Percentiles rank a stretch among this genome's conserved stretches.
Evolutionary conservation across 2,888 invertebrate species (phyloP).

Genomic region (Octodonta nipae): DNA sequence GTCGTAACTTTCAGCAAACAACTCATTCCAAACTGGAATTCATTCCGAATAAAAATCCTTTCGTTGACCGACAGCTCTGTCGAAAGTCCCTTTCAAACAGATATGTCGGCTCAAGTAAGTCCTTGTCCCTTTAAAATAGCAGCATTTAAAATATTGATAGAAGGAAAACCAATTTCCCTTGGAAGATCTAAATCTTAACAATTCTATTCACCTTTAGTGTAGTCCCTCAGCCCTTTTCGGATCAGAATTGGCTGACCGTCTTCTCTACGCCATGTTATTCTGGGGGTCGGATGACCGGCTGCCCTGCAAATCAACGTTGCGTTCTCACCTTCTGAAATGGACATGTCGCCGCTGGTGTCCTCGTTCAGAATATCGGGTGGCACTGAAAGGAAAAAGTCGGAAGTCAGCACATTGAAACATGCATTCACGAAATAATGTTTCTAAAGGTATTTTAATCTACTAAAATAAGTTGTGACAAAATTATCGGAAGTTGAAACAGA

Average conservation of each 20-base stretch:
- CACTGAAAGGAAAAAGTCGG: conserved; percentile 47
- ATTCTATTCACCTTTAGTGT: conserved; percentile 32
- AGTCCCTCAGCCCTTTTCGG: conserved; percentile 34
- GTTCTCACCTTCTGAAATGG: conserved; percentile 60
- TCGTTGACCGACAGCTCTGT: too few relatives aligned
- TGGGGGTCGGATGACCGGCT: conserved; percentile 57
- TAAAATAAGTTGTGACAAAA: too few relatives aligned
- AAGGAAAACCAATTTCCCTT: background rate
- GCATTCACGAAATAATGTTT: too few relatives aligned
- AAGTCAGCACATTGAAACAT: too few relatives aligned
- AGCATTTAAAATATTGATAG: background rate
- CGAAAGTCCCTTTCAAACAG: too few relatives aligned
- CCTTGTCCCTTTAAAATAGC: too few relatives aligned
- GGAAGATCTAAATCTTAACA: conserved; percentile 1
- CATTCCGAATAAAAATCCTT: too few relatives aligned
- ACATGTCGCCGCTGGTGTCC: conserved; percentile 62
- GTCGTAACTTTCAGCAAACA: too few relatives aligned
- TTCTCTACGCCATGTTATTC: conserved; percentile 48
- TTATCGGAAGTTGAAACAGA: too few relatives aligned
- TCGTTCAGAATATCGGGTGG: conserved; percentile 67
- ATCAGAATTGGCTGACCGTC: conserved; percentile 40
- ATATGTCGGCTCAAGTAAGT: too few relatives aligned
- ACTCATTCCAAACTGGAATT: too few relatives aligned
- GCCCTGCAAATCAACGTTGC: conserved; percentile 60
- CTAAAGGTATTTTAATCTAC: too few relatives aligned